These are phyloP conservation scores for Ammodytes dubius DNA, from an alignment of 2,113 vertebrate species.

Conservation along the genomic window DNA sequence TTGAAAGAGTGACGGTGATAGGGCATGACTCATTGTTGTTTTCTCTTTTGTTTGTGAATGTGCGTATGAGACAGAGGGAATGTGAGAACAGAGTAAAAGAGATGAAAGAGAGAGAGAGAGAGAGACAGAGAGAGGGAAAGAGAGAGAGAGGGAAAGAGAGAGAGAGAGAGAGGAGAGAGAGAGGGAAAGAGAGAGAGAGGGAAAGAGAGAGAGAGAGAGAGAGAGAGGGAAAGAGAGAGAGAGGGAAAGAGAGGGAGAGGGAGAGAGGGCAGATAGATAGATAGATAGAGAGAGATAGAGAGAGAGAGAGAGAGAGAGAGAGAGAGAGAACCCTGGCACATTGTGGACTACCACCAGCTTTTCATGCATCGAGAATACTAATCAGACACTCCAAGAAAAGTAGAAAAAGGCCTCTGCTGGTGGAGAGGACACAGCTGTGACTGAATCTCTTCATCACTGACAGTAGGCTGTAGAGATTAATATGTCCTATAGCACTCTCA, in stretches of 20 bases:
- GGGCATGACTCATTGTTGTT: conserved; percentile 55
- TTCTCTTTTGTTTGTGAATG: conserved; percentile 61
- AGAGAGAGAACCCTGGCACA: conserved; percentile 64
- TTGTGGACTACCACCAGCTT: conserved; percentile 68
- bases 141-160: conserved; percentile 38
- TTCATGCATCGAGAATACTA: conserved; percentile 72
- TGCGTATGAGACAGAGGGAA: conserved; percentile 29
- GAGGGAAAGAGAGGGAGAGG: neutral
- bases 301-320: conserved; percentile 36
- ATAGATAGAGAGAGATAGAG: conserved; percentile 34
- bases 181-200: conserved; percentile 15
- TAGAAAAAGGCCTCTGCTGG: conserved; percentile 33
- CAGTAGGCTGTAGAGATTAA: conserved; percentile 12
- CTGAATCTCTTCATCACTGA: conserved; percentile 60
- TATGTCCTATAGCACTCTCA: neutral
- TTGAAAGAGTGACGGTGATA: conserved; percentile 57
- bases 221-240: neutral
- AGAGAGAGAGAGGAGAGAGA: conserved; percentile 3
- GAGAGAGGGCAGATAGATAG: conserved; percentile 25
- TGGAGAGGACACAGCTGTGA: conserved; percentile 49
- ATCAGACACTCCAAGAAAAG: conserved; percentile 63
- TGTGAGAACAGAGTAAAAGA: conserved; percentile 11
- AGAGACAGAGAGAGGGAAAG: conserved; percentile 13
- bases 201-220: conserved; percentile 37
- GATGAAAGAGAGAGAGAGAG: neutral